Conservation (phyloP, 1,140 invertebrate genomes). For the Conopomorpha cramerella region DNA sequence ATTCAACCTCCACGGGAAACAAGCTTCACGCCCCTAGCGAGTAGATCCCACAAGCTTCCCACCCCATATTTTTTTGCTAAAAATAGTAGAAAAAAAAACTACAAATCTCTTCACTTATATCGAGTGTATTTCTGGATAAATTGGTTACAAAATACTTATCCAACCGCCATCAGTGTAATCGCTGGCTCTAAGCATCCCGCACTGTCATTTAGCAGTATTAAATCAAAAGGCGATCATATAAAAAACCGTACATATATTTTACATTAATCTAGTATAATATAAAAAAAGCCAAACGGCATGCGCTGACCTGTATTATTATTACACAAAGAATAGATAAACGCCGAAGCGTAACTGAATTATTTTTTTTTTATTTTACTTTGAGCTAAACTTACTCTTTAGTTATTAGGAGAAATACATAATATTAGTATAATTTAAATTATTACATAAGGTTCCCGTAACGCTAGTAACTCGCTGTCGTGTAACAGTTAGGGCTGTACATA, state of each 20-base stretch:
- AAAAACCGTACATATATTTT: constrained; percentile 25
- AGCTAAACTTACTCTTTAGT: constrained; percentile 54
- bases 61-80: no score
- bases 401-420: constrained; percentile 47
- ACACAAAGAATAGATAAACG: constrained; percentile 20
- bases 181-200: background rate
- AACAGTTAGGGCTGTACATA: no score
- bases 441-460: constrained; percentile 46
- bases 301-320: constrained; percentile 16
- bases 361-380: constrained; percentile 52
- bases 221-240: constrained; percentile 15
- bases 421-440: constrained; percentile 60
- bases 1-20: no score
- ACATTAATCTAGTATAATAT: constrained; percentile 45
- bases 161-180: constrained; percentile 12
- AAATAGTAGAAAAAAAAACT: no score
- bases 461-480: no score
- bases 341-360: constrained; percentile 19
- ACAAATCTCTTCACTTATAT: constrained; percentile 50
- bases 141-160: constrained; percentile 57
- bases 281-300: constrained; percentile 37
- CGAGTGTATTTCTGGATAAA: constrained; percentile 58
- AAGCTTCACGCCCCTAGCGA: no score
- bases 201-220: constrained; percentile 1
- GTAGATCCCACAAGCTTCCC: no score